Evolutionary conservation across 1,140 invertebrate genomes (phyloP).

Genomic region (Dreissena polymorpha): DNA sequence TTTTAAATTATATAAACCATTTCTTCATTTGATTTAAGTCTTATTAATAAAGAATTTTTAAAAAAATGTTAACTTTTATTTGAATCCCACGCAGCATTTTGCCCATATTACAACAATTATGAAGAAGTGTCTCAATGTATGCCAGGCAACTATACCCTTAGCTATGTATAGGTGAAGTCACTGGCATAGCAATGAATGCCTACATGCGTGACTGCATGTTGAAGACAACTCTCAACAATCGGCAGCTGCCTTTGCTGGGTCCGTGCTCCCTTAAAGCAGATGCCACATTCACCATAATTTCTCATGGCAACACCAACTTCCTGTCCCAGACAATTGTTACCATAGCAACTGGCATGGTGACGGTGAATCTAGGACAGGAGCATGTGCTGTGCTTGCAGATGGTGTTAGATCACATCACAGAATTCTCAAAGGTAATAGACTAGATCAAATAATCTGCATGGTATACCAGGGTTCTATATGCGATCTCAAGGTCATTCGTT

Average conservation of each 20-base stretch:
- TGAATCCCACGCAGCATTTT: too few relatives aligned
- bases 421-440: constrained; percentile 42
- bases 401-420: constrained; percentile 19
- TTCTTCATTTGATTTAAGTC: too few relatives aligned
- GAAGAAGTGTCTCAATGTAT: too few relatives aligned
- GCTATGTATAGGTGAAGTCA: constrained; percentile 20
- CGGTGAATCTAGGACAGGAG: constrained; percentile 48
- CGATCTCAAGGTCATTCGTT: too few relatives aligned
- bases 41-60: too few relatives aligned
- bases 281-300: constrained; percentile 13
- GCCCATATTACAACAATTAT: too few relatives aligned
- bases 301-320: not conserved
- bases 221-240: constrained; percentile 33
- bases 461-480: too few relatives aligned
- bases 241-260: constrained; percentile 26
- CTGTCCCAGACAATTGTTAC: constrained; percentile 35
- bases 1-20: too few relatives aligned
- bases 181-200: constrained; percentile 5
- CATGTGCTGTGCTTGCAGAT: constrained; percentile 39
- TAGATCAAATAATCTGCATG: too few relatives aligned
- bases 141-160: too few relatives aligned
- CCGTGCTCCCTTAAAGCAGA: constrained; percentile 44
- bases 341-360: constrained; percentile 46
- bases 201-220: constrained; percentile 41
- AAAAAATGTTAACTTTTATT: too few relatives aligned